Percentiles rank a stretch among this genome's conserved stretches.
Evolutionary conservation across 1,140 invertebrate species (phyloP).

Genomic region (Diabrotica virgifera): DNA sequence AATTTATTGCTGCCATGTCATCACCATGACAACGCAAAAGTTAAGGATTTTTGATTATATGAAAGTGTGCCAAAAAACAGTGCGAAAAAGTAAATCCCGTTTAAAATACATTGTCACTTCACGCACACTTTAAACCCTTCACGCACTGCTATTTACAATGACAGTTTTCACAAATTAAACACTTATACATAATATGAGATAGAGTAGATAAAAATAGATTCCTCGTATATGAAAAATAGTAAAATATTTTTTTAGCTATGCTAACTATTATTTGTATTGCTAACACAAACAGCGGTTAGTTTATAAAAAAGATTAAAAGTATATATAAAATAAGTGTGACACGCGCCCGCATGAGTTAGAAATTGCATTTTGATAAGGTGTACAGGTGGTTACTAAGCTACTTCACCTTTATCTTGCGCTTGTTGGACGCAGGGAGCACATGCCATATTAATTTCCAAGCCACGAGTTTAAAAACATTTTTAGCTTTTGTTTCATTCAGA

Average conservation of each 20-base stretch:
- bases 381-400: constrained; percentile 16
- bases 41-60: too few species aligned
- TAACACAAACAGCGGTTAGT: constrained; percentile 8
- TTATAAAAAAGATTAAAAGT: constrained; percentile 5
- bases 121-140: too few species aligned
- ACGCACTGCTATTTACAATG: too few species aligned
- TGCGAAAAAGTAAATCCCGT: too few species aligned
- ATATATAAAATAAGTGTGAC: constrained; percentile 18
- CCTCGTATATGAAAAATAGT: neutral
- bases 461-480: constrained; percentile 8
- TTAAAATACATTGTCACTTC: too few species aligned
- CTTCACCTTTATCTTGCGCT: constrained; percentile 18
- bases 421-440: constrained; percentile 12
- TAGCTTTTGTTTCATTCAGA: constrained; percentile 1
- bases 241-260: neutral
- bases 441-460: constrained; percentile 18
- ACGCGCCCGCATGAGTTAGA: constrained; percentile 19
- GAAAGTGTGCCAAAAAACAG: too few species aligned
- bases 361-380: constrained; percentile 20
- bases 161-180: too few species aligned
- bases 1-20: too few species aligned
- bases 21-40: too few species aligned
- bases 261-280: neutral
- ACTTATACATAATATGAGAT: too few species aligned
- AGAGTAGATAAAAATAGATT: neutral